phyloP scores from a whole-genome alignment of 2,888 invertebrate genomes.

The Apodemia zela region DNA sequence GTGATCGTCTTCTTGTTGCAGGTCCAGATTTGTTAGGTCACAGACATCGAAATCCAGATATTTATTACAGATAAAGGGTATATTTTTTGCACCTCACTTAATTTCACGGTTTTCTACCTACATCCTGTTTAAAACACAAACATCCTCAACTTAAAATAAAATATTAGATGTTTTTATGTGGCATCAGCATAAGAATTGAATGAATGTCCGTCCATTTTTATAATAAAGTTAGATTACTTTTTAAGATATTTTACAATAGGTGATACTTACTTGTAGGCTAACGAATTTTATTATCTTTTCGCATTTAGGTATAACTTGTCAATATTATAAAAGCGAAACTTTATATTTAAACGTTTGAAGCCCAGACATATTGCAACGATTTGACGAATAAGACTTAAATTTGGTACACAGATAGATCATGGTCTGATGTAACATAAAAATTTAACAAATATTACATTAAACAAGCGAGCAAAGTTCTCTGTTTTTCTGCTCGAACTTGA shows the following conservation, averaged over 20 bases:
- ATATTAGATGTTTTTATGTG: not conserved
- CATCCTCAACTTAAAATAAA: not conserved
- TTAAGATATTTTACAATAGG: not conserved
- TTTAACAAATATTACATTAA: no score
- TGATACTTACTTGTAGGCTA: no score
- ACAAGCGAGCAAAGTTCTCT: no score
- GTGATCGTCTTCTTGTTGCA: slow-evolving; percentile 58
- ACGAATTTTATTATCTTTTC: no score
- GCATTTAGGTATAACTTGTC: no score
- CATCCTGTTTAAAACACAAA: slow-evolving; percentile 8
- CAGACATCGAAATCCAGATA: slow-evolving; percentile 30
- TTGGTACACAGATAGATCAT: no score
- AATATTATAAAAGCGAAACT: no score
- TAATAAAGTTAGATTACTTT: not conserved
- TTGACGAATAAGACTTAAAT: no score
- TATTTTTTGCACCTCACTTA: not conserved
- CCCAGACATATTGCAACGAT: no score
- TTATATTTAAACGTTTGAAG: no score
- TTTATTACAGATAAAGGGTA: slow-evolving; percentile 14
- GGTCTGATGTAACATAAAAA: no score
- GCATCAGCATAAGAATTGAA: not conserved
- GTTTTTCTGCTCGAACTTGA: no score
- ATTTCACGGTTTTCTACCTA: slow-evolving; percentile 10
- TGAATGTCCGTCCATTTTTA: not conserved
- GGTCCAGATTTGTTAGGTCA: slow-evolving; percentile 39